phyloP scores from a whole-genome alignment of 2,113 vertebrate species.

The Manacus vitellinus region DNA sequence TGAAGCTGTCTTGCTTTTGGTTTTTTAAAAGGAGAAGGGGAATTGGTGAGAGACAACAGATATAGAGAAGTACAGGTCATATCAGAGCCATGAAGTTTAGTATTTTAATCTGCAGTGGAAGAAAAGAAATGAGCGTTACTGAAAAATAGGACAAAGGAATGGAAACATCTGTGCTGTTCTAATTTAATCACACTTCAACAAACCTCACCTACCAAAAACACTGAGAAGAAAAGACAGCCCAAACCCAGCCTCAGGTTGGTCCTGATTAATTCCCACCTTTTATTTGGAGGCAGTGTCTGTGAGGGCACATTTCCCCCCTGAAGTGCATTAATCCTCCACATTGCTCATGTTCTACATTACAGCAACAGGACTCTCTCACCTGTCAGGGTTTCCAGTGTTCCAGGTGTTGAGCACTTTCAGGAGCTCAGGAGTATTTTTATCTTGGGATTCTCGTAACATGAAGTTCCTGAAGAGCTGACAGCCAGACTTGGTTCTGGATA shows the following conservation, averaged over 20 bases:
- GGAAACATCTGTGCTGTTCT: constrained; percentile 29
- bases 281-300: neutral
- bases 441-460: neutral
- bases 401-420: neutral
- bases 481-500: neutral
- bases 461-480: neutral
- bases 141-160: constrained; percentile 19
- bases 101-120: neutral
- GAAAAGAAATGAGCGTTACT: neutral
- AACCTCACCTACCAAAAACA: neutral
- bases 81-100: neutral
- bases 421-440: neutral
- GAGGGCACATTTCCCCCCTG: neutral
- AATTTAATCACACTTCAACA: neutral
- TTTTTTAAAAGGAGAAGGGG: neutral
- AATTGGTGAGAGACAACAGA: neutral
- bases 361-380: neutral
- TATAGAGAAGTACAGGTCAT: neutral
- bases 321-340: neutral
- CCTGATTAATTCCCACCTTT: neutral
- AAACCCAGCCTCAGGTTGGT: neutral
- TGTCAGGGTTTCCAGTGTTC: neutral
- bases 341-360: neutral
- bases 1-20: neutral
- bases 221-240: neutral